These are phyloP conservation scores for Danaus chrysippus DNA, from an alignment of 2,888 invertebrate genomes.

Conservation along the genomic window DNA sequence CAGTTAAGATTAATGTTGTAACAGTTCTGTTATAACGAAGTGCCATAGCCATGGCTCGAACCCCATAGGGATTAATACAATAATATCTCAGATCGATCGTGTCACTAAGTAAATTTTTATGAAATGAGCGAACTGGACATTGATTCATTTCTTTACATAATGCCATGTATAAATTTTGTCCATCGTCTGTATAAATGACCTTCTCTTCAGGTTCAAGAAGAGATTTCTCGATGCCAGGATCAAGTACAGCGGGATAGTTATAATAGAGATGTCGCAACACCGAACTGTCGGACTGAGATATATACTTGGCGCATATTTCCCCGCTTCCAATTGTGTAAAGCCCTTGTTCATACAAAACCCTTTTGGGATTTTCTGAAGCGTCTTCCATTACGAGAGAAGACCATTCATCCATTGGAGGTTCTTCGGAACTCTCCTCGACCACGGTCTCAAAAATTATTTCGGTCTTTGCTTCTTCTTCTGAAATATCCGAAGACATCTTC, in stretches of 20 bases:
- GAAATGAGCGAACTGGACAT: constrained; percentile 48
- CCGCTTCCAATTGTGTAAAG: constrained; percentile 53
- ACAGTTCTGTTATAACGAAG: constrained; percentile 52
- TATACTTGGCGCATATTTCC: constrained; percentile 55
- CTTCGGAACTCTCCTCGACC: constrained; percentile 47
- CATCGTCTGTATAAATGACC: constrained; percentile 51
- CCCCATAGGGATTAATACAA: constrained; percentile 50
- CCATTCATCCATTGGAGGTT: constrained; percentile 58
- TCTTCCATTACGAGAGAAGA: constrained; percentile 47
- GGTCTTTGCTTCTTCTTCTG: constrained; percentile 24
- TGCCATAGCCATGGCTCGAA: constrained; percentile 57
- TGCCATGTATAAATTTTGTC: constrained; percentile 55
- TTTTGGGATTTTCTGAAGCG: constrained; percentile 44
- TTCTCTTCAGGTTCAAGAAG: constrained; percentile 42
- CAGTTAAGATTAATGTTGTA: constrained; percentile 48
- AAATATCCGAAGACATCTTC: constrained; percentile 34
- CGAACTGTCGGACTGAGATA: constrained; percentile 52
- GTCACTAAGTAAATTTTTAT: constrained; percentile 43
- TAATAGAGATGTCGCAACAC: constrained; percentile 56
- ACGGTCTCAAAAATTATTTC: constrained; percentile 34
- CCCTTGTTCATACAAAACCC: constrained; percentile 39
- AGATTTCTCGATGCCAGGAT: constrained; percentile 58
- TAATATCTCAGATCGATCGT: constrained; percentile 59
- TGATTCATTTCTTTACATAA: constrained; percentile 55
- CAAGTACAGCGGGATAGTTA: constrained; percentile 55